These are phyloP conservation scores for Clanis bilineata DNA, from an alignment of 2,888 invertebrate species.

Conservation along the genomic window DNA sequence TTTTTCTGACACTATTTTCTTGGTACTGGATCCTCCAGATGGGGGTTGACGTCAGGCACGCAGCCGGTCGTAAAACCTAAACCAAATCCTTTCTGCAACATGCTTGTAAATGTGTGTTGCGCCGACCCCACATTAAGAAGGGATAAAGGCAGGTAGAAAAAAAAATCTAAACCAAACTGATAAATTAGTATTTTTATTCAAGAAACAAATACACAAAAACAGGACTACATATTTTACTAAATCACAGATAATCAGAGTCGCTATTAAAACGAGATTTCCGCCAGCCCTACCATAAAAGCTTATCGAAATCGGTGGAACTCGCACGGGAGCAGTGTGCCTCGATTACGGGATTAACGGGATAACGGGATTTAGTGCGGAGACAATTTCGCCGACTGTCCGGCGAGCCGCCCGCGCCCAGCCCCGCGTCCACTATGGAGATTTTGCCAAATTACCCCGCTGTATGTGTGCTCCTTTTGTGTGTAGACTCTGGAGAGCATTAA, in stretches of 20 bases:
- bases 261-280: neutral
- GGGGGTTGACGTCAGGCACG: no score
- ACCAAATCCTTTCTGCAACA: no score
- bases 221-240: neutral
- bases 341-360: slow-evolving; percentile 46
- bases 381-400: slow-evolving; percentile 3
- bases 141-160: no score
- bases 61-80: no score
- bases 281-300: slow-evolving; percentile 30
- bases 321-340: slow-evolving; percentile 27
- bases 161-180: no score
- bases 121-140: no score
- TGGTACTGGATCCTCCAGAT: no score
- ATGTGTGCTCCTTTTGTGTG: neutral
- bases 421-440: neutral
- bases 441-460: neutral
- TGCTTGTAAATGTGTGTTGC: no score
- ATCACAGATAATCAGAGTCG: neutral
- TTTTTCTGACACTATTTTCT: no score
- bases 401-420: neutral
- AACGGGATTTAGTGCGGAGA: slow-evolving; percentile 15
- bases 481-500: neutral
- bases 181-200: no score
- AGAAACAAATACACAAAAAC: neutral
- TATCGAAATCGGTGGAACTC: slow-evolving; percentile 25